A percentile compares a stretch with the other conserved stretches of the same genome.
Evolutionary conservation across 2,797 vertebrate species (phyloP).

Genomic region (Labeo calbasu): DNA sequence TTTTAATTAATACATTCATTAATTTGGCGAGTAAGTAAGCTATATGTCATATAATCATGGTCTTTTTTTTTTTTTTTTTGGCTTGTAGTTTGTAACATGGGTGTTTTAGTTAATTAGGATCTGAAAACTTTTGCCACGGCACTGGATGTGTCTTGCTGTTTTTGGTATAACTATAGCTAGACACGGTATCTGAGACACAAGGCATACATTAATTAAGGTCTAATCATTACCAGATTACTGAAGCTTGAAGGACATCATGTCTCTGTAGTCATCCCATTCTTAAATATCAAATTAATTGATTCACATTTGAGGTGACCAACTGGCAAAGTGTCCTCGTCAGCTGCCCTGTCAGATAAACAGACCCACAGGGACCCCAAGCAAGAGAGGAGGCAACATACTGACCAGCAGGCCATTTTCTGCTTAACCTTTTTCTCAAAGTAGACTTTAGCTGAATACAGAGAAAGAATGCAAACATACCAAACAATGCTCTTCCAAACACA

Average conservation of each 20-base stretch:
- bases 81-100: not conserved
- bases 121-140: not conserved
- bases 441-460: slow-evolving; percentile 78
- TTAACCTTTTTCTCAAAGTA: slow-evolving; percentile 80
- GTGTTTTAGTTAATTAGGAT: not conserved
- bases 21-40: not conserved
- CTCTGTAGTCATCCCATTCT: slow-evolving; percentile 42
- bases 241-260: slow-evolving; percentile 32
- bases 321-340: slow-evolving; percentile 73
- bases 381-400: slow-evolving; percentile 63
- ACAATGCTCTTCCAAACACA: slow-evolving; percentile 37
- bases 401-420: slow-evolving; percentile 68
- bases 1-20: not conserved
- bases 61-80: not conserved
- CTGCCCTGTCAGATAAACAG: slow-evolving; percentile 63
- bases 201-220: slow-evolving; percentile 16
- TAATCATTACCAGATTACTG: slow-evolving; percentile 31
- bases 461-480: slow-evolving; percentile 47
- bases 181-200: slow-evolving; percentile 8
- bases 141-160: not conserved
- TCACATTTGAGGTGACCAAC: slow-evolving; percentile 76
- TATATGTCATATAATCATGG: not conserved
- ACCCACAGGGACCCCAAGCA: slow-evolving; percentile 51
- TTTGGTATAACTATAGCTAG: not conserved
- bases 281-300: slow-evolving; percentile 74